Evolutionary conservation across 2,888 invertebrate genomes (phyloP).

Genomic region (Caenorhabditis becei): DNA sequence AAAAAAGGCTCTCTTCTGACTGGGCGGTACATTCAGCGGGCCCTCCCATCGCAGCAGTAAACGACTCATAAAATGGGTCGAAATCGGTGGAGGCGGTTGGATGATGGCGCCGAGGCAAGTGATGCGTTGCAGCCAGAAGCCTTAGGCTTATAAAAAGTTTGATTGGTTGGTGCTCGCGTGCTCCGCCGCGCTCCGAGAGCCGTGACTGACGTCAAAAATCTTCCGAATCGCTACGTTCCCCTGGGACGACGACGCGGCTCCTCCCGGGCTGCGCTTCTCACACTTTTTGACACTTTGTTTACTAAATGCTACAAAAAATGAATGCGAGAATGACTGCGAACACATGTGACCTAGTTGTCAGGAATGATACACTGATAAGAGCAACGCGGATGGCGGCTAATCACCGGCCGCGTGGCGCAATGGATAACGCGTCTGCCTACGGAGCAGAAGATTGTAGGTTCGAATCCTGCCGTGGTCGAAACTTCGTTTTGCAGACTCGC

Average conservation of each 20-base stretch:
- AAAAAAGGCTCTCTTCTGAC: constrained; percentile 14
- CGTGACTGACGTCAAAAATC: constrained; percentile 59
- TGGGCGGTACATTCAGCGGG: neutral
- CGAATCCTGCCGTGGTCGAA: constrained; percentile 71
- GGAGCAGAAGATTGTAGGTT: constrained; percentile 82
- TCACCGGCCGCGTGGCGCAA: constrained; percentile 73
- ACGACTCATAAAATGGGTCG: constrained; percentile 55
- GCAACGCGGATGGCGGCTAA: no score
- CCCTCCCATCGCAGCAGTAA: constrained; percentile 45
- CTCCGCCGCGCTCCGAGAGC: constrained; percentile 9
- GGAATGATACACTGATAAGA: neutral
- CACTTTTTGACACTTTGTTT: constrained; percentile 59
- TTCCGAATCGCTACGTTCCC: constrained; percentile 53
- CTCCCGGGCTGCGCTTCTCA: constrained; percentile 14
- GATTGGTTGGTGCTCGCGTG: constrained; percentile 55
- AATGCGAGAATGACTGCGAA: constrained; percentile 24
- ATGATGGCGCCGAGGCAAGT: constrained; percentile 11
- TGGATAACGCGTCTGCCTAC: constrained; percentile 82
- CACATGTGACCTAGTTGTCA: constrained; percentile 31
- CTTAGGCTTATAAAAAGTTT: constrained; percentile 58
- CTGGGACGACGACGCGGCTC: constrained; percentile 23
- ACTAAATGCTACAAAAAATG: constrained; percentile 25
- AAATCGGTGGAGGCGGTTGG: constrained; percentile 33
- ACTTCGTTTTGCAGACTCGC: constrained; percentile 61
- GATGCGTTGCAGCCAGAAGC: constrained; percentile 32